These are phyloP conservation scores for Trichacis sp. DNA, from an alignment of 2,888 invertebrate genomes.

Conservation along the genomic window DNA sequence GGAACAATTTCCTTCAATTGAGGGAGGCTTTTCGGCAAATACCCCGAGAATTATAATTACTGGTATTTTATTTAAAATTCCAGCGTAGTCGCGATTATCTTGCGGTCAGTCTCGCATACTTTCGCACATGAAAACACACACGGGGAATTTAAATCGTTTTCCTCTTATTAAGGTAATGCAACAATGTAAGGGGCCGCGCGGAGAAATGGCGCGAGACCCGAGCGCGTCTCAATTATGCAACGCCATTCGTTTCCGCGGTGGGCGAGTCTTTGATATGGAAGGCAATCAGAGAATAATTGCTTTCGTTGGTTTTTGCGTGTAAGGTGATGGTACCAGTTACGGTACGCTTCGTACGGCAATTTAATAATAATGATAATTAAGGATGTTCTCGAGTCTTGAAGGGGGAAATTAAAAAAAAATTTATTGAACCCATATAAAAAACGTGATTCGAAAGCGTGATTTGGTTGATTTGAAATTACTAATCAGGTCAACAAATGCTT, in stretches of 20 bases:
- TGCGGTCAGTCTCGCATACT: slow-evolving; percentile 42
- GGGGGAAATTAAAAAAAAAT: too few relatives aligned
- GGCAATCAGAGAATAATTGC: slow-evolving; percentile 14
- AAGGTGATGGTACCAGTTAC: too few relatives aligned
- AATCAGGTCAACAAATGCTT: too few relatives aligned
- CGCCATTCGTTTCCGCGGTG: slow-evolving; percentile 23
- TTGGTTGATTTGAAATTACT: too few relatives aligned
- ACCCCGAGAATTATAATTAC: slow-evolving; percentile 47
- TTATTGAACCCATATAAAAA: too few relatives aligned
- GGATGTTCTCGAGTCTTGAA: too few relatives aligned
- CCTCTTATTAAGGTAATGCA: slow-evolving; percentile 44
- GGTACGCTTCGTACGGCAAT: too few relatives aligned
- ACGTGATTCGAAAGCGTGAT: too few relatives aligned
- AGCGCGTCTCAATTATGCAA: slow-evolving; percentile 30
- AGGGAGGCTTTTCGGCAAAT: slow-evolving; percentile 13
- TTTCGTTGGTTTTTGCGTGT: background rate
- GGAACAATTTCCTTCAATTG: background rate
- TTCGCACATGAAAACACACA: slow-evolving; percentile 41
- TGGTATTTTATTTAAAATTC: slow-evolving; percentile 55
- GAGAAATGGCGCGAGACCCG: slow-evolving; percentile 36
- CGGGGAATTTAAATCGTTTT: slow-evolving; percentile 52
- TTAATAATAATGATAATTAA: too few relatives aligned
- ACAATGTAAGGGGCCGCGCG: slow-evolving; percentile 37
- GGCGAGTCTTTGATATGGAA: slow-evolving; percentile 3
- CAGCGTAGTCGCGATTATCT: slow-evolving; percentile 48